Conservation (phyloP, 2,888 invertebrate genomes). For the Pterostichus madidus region DNA sequence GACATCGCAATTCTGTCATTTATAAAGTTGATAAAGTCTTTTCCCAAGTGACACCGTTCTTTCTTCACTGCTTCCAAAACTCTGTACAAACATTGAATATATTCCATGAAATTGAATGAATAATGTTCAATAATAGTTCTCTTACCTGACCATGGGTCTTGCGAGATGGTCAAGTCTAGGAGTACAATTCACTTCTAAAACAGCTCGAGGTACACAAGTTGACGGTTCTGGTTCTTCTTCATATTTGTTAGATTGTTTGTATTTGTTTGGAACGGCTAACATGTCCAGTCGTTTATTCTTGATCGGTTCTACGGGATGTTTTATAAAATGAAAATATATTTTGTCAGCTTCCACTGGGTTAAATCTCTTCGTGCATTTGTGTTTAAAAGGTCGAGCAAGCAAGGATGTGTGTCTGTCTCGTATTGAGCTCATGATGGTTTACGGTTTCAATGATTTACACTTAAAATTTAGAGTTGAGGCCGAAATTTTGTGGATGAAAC, state of each 20-base stretch:
- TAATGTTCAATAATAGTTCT: background rate
- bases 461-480: background rate
- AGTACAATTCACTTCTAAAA: slow-evolving; percentile 43
- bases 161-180: slow-evolving; percentile 58
- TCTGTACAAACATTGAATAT: slow-evolving; percentile 1
- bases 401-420: background rate
- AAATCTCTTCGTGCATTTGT: slow-evolving; percentile 42
- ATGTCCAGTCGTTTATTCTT: slow-evolving; percentile 49
- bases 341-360: background rate
- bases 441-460: background rate
- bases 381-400: slow-evolving; percentile 34
- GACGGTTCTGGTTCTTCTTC: slow-evolving; percentile 25
- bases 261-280: slow-evolving; percentile 41
- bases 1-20: slow-evolving; percentile 55
- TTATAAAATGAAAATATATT: background rate
- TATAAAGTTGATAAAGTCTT: slow-evolving; percentile 17
- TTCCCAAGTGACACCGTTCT: background rate
- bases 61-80: slow-evolving; percentile 6
- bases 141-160: slow-evolving; percentile 54
- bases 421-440: background rate
- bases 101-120: background rate
- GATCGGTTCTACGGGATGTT: slow-evolving; percentile 34
- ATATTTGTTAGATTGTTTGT: background rate
- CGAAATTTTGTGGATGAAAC: background rate
- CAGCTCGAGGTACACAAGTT: slow-evolving; percentile 40